Evolutionary conservation across 2,113 vertebrate genomes (phyloP).

Genomic region (Dunckerocampus dactyliophorus): DNA sequence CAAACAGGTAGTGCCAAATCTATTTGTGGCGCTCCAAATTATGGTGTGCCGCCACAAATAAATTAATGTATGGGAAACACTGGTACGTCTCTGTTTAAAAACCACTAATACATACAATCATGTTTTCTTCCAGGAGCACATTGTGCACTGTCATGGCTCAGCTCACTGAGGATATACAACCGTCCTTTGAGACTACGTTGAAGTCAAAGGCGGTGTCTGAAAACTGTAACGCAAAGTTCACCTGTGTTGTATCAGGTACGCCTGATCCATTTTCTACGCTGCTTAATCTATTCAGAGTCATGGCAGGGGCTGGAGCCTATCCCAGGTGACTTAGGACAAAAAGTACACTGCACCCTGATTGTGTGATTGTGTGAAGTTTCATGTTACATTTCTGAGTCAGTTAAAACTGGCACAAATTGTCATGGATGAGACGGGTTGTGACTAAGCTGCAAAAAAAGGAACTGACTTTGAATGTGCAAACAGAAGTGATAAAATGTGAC

Average conservation of each 20-base stretch:
- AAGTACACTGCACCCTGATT: too few species aligned
- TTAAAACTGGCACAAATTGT: too few species aligned
- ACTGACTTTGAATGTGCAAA: background rate
- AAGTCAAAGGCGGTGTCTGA: conserved; percentile 92
- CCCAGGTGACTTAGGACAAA: too few species aligned
- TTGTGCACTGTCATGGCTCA: conserved; percentile 96
- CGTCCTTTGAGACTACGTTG: conserved; percentile 89
- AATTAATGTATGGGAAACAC: background rate
- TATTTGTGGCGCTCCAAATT: background rate
- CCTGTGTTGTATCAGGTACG: conserved; percentile 92
- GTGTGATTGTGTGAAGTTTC: too few species aligned
- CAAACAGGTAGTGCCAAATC: too few species aligned
- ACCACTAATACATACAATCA: conserved; percentile 1
- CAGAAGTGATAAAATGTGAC: too few species aligned
- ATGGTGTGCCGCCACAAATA: too few species aligned
- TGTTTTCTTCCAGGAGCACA: conserved; percentile 84
- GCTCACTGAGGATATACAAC: conserved; percentile 94
- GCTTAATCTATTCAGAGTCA: background rate
- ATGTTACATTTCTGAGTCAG: too few species aligned
- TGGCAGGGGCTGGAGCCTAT: too few species aligned
- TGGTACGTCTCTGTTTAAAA: conserved; percentile 3
- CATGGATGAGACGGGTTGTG: conserved; percentile 14
- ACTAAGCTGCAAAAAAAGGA: conserved; percentile 25
- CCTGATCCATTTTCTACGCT: background rate
- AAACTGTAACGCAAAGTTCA: conserved; percentile 89